Base-by-base conservation (phyloP, 2,797 vertebrate species). In the Phoxinus dragarum region DNA sequence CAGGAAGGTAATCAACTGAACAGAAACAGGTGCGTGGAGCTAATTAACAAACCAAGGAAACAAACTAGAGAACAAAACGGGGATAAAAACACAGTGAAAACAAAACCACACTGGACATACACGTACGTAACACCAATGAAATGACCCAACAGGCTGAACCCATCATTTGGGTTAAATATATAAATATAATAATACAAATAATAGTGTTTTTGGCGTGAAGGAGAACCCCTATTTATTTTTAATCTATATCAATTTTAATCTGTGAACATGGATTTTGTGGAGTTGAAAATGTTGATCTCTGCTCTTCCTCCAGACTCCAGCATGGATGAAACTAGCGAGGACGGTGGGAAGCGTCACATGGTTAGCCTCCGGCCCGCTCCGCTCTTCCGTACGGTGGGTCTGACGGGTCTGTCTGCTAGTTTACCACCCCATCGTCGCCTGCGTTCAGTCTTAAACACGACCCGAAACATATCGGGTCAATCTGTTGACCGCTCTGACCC, bases 381-480 rank as follows among this genome's bases (percentile, higher is more conserved):
- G 0, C 85, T 94, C 56, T 93, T 93, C 73, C 89, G 82, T 11
- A 89, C 90, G 38, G 80, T 93, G 0, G 89, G 92, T 47, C 87
- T 23, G 0, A 74, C 87, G 6, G 91, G 86, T 11, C 40, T 83
- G n/a, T 88, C 90, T 5, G 87, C 88, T 81, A 71, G 82, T 44
- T 81, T 93, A 36, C 90, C 92, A 0, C 92, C 91, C 6, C 93
- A 93, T 87, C 56, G 88, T 59, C 90, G 88, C 76, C 91, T 94
- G 49, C 86, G 88, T 67, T 90, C 91, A 7, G 38, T 92, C 34
- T 88, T 93, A 73, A 88, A 84, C 83, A 86, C 90, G 44, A 90
- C 89, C 21, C 80, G 76, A 84, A 83, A 88, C 1, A 87, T 91
- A 84, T 73, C 89, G 56, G 84, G 73, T 68, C 8, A 44, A 5